Evolutionary conservation across 2,113 vertebrate species (phyloP).

Genomic region (Mesoclemmys tuberculata): DNA sequence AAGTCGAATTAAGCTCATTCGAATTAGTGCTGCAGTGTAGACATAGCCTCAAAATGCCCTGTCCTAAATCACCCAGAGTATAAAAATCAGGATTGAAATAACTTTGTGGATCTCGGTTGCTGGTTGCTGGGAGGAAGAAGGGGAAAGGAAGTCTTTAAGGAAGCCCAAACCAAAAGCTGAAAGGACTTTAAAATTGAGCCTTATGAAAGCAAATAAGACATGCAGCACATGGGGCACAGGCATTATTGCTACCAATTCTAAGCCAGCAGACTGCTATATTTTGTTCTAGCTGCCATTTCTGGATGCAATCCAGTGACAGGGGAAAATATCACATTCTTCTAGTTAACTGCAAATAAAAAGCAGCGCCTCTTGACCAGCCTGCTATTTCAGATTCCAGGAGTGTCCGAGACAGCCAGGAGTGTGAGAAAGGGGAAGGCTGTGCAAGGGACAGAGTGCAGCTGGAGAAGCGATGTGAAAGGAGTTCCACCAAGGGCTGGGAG

Average conservation of each 20-base stretch:
- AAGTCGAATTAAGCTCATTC: too few relatives aligned
- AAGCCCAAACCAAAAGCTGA: not conserved
- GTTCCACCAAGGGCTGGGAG: not conserved
- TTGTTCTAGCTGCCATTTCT: not conserved
- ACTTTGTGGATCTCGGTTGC: not conserved
- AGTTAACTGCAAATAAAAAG: not conserved
- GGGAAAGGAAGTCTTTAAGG: not conserved
- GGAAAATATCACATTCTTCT: not conserved
- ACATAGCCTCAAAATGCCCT: too few relatives aligned
- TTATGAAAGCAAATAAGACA: not conserved
- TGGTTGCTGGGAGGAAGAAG: not conserved
- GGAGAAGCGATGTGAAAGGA: not conserved
- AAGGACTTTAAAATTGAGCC: not conserved
- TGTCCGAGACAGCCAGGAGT: not conserved
- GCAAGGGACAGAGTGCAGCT: not conserved
- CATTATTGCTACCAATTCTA: not conserved
- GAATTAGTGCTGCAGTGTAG: too few relatives aligned
- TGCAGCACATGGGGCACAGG: not conserved
- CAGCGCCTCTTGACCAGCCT: not conserved
- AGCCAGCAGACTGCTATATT: not conserved
- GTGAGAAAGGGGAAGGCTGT: not conserved
- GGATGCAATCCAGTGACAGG: not conserved
- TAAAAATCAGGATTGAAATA: not conserved
- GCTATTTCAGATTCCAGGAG: not conserved
- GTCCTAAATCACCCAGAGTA: rapidly evolving